Conservation (phyloP, 2,797 vertebrate genomes). For the Geotria australis region DNA sequence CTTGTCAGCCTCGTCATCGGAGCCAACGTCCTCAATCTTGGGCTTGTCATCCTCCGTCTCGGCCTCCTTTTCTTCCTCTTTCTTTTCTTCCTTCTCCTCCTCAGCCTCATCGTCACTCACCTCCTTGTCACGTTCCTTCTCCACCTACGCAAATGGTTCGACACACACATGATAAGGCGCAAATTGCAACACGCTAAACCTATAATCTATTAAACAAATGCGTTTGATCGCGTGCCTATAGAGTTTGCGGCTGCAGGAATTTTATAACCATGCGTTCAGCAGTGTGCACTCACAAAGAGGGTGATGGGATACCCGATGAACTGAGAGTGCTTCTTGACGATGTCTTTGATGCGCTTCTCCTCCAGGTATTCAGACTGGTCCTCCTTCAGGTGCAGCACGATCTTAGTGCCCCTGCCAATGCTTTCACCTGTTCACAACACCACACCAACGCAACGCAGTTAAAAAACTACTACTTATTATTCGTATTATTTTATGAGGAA, state of each 20-base stretch:
- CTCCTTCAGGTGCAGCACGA: slow-evolving; percentile 55
- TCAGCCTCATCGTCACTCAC: slow-evolving; percentile 80
- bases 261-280: no score
- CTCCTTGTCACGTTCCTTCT: slow-evolving; percentile 79
- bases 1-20: slow-evolving; percentile 46
- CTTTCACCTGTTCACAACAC: slow-evolving; percentile 22
- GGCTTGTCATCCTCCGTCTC: slow-evolving; percentile 39
- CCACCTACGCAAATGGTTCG: slow-evolving; percentile 17
- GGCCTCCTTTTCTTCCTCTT: slow-evolving; percentile 17
- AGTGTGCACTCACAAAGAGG: slow-evolving; percentile 27
- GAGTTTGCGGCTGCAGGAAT: no score
- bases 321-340: slow-evolving; percentile 90
- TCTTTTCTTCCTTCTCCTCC: slow-evolving; percentile 22
- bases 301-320: slow-evolving; percentile 84
- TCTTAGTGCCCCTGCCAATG: slow-evolving; percentile 54
- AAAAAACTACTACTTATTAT: no score
- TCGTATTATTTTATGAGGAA: no score
- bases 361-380: slow-evolving; percentile 68
- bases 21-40: slow-evolving; percentile 63
- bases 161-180: no score
- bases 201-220: no score
- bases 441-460: no score
- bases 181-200: no score
- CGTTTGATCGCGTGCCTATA: no score
- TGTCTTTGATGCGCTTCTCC: slow-evolving; percentile 56